phyloP scores from a whole-genome alignment of 2,888 invertebrate genomes.

The Panorpa germanica region DNA sequence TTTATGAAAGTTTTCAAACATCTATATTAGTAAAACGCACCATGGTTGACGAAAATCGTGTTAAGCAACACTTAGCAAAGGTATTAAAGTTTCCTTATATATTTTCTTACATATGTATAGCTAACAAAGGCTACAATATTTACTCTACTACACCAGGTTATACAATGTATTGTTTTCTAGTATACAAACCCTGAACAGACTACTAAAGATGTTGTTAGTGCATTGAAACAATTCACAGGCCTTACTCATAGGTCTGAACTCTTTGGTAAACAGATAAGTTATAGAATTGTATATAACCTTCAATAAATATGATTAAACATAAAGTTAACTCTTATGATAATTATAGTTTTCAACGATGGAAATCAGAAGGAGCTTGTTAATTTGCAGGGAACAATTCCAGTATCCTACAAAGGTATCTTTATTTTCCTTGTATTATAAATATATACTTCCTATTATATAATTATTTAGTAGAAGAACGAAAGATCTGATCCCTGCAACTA shows the following conservation, averaged over 20 bases:
- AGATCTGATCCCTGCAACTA: not conserved
- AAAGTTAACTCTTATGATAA: too few relatives aligned
- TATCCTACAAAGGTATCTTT: constrained; percentile 59
- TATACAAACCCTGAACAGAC: constrained; percentile 49
- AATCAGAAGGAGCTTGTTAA: constrained; percentile 59
- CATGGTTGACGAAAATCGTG: too few relatives aligned
- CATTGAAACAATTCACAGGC: constrained; percentile 42
- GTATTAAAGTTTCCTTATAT: too few relatives aligned
- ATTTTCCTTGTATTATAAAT: too few relatives aligned
- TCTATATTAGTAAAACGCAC: too few relatives aligned
- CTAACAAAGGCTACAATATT: too few relatives aligned
- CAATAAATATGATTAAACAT: too few relatives aligned
- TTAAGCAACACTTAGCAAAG: too few relatives aligned
- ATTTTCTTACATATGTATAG: too few relatives aligned
- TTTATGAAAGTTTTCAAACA: too few relatives aligned
- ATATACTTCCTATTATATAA: too few relatives aligned
- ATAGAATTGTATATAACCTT: too few relatives aligned
- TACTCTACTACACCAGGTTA: constrained; percentile 9
- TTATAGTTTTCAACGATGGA: constrained; percentile 76
- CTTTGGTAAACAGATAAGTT: constrained; percentile 37
- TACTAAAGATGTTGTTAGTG: constrained; percentile 43
- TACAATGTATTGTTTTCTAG: constrained; percentile 26
- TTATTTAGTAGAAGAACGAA: not conserved
- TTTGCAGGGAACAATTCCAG: constrained; percentile 84
- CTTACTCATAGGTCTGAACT: constrained; percentile 41